Base-by-base conservation (phyloP, 2,113 vertebrate species). In the Ptilorrhoa leucosticta region DNA sequence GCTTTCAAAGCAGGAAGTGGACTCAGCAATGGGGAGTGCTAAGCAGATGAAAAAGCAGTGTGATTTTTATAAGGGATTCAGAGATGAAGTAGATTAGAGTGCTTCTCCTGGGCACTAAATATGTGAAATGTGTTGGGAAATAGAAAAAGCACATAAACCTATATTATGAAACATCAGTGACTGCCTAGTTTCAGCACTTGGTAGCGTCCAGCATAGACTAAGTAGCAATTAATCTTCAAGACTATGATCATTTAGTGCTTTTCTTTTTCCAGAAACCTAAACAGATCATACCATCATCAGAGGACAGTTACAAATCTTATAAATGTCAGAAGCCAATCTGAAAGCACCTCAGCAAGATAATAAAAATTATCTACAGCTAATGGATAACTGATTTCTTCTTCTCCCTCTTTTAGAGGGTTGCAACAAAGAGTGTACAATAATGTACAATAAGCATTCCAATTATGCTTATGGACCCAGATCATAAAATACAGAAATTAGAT, bases 1-100 rank as follows among this genome's bases (percentile, higher is more conserved):
- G 27, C 63, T 83, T 94, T 82, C 66, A 83, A 84, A 93, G 93
- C 78, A 96, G 94, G 84, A 96, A 95, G 73, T 23, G 42, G 81
- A 72, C 31, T 87, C 81, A 65, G 78, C 42, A 84, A 91, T 7
- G 5, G 10, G 65, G 86, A 91, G 28, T 50, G 61, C 64, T 92
- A 56, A 82, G 73, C 24, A 93, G 76, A 87, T 87, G 72, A 89
- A 94, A 87, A 95, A 80, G 65, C 53, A 88, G 48, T 23, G 37
- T 24, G 37, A 90, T 61, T 94, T 94, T 87, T 87, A 71, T 50
- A 84, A 37, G 42, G 33, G 50, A 87, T 91, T 87, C 61, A 45
- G 42, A 76, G 61, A 83, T 84, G 16, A 93, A 79, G 30, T 33
- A 72, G 51, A 87, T 93, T 89, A 91, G 35, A 70, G 31, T 78